phyloP scores from a whole-genome alignment of 1,140 invertebrate genomes.

The Caerostris darwini region DNA sequence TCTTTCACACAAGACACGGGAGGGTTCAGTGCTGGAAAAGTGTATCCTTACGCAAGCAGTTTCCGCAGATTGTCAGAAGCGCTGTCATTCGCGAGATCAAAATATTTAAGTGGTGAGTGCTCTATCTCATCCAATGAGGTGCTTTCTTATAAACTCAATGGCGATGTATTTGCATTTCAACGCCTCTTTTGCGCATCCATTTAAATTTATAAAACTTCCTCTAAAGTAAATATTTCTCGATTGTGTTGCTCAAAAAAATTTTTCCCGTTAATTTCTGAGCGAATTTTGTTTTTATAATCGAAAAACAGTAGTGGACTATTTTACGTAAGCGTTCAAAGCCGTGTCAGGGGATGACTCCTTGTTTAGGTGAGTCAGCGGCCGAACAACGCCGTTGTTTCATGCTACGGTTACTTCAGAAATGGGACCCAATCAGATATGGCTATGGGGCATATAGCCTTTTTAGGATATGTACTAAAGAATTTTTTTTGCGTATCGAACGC shows the following conservation, averaged over 20 bases:
- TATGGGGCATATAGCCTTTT: constrained; percentile 77
- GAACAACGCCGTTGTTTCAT: constrained; percentile 76
- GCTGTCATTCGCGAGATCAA: constrained; percentile 73
- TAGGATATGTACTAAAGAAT: constrained; percentile 73
- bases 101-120: constrained; percentile 64
- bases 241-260: not conserved
- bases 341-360: constrained; percentile 55
- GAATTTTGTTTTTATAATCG: constrained; percentile 18
- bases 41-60: constrained; percentile 68
- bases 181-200: constrained; percentile 63
- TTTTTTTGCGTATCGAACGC: constrained; percentile 68
- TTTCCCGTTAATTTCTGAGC: not conserved
- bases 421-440: constrained; percentile 77
- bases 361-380: constrained; percentile 75
- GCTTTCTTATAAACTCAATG: constrained; percentile 55
- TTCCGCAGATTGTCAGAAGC: constrained; percentile 50
- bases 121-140: constrained; percentile 69
- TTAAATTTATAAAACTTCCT: constrained; percentile 55
- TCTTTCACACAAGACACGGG: constrained; percentile 76
- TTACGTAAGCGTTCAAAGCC: not conserved
- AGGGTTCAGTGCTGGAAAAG: constrained; percentile 66
- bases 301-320: constrained; percentile 52
- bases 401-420: constrained; percentile 76
- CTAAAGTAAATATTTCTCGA: constrained; percentile 37
- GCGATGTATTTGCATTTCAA: constrained; percentile 71